Conservation (phyloP, 2,797 vertebrate species). For the Chelmon rostratus region DNA sequence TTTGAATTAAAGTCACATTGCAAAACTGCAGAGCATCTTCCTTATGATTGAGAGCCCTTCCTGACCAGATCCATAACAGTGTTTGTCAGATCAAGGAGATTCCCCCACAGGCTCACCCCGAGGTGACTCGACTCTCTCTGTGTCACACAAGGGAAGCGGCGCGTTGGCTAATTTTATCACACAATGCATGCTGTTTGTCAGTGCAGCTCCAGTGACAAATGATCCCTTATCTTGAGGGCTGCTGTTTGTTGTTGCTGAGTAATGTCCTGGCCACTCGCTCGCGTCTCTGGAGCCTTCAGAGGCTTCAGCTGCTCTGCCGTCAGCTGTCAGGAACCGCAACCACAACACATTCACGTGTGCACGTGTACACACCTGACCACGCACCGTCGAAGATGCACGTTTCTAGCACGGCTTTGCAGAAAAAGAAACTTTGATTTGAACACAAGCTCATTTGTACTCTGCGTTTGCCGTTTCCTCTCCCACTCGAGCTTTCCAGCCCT, state of each 20-base stretch:
- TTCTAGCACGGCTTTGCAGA: constrained; percentile 1
- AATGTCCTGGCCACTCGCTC: constrained; percentile 72
- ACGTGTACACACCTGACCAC: background rate
- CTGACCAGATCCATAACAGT: constrained; percentile 27
- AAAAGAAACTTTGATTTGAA: constrained; percentile 29
- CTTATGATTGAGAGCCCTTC: constrained; percentile 45
- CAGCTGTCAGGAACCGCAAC: constrained; percentile 42
- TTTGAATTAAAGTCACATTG: background rate
- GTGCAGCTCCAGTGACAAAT: constrained; percentile 67
- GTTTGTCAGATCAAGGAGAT: constrained; percentile 56
- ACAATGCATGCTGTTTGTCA: constrained; percentile 74
- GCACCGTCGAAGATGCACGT: background rate
- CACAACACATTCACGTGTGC: background rate
- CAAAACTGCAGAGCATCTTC: constrained; percentile 18
- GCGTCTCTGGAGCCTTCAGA: constrained; percentile 61
- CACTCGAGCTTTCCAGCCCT: constrained; percentile 15
- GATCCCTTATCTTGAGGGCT: constrained; percentile 73
- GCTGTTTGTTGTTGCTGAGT: constrained; percentile 82
- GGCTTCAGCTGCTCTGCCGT: constrained; percentile 44
- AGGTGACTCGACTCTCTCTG: constrained; percentile 60
- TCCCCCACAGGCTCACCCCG: constrained; percentile 61
- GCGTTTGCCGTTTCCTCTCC: background rate
- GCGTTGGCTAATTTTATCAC: constrained; percentile 75
- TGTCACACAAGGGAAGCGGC: constrained; percentile 60
- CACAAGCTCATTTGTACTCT: constrained; percentile 15